Evolutionary conservation across 2,113 vertebrate genomes (phyloP).

Genomic region (Saguinus midas): DNA sequence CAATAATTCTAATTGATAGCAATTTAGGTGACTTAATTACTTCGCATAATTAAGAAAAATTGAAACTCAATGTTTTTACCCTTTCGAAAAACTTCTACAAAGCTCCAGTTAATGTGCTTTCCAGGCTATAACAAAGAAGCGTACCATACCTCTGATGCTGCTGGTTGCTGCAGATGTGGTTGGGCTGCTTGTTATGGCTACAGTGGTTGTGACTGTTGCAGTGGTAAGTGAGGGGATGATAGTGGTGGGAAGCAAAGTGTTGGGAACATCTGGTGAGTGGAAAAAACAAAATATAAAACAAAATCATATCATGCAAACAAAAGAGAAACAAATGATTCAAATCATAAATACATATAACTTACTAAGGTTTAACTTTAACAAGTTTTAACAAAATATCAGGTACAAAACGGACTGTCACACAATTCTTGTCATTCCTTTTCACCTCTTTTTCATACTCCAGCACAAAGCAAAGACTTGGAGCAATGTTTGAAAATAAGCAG

Average conservation of each 20-base stretch:
- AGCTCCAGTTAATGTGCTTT: slow-evolving; percentile 70
- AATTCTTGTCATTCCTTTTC: slow-evolving; percentile 85
- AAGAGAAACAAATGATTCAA: slow-evolving; percentile 85
- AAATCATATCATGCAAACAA: slow-evolving; percentile 90
- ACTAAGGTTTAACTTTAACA: slow-evolving; percentile 81
- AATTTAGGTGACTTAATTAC: slow-evolving; percentile 42
- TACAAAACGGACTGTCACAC: slow-evolving; percentile 73
- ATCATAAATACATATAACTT: slow-evolving; percentile 84
- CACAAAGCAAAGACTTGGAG: slow-evolving; percentile 65
- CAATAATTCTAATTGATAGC: neutral
- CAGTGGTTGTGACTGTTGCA: slow-evolving; percentile 94
- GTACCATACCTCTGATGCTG: slow-evolving; percentile 95
- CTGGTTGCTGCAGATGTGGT: slow-evolving; percentile 91
- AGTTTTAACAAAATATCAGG: slow-evolving; percentile 81
- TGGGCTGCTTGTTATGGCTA: slow-evolving; percentile 93
- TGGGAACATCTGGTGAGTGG: slow-evolving; percentile 96
- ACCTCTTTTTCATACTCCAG: slow-evolving; percentile 77
- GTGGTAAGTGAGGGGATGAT: slow-evolving; percentile 94
- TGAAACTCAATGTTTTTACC: slow-evolving; percentile 15
- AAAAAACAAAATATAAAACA: slow-evolving; percentile 90
- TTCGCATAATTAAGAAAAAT: slow-evolving; percentile 2
- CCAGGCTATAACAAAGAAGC: slow-evolving; percentile 85
- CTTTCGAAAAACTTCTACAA: neutral
- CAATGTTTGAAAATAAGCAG: slow-evolving; percentile 65
- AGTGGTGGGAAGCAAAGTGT: slow-evolving; percentile 96